phyloP scores from a whole-genome alignment of 2,888 invertebrate genomes.

The Priocnemis perturbator region DNA sequence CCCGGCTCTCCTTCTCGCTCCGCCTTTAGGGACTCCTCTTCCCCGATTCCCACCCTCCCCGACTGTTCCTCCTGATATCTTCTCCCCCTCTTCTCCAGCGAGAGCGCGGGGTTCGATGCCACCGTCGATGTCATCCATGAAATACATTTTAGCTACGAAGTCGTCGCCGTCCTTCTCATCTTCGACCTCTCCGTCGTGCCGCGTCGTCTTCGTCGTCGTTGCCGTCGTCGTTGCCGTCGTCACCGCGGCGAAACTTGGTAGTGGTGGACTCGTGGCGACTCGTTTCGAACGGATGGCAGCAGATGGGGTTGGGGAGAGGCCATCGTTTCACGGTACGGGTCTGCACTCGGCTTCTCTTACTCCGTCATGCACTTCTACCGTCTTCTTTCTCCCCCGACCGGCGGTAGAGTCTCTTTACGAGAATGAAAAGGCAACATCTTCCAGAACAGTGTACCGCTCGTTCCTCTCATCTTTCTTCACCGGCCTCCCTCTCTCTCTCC shows the following conservation, averaged over 20 bases:
- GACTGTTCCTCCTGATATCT: conserved; percentile 27
- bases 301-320: conserved; percentile 38
- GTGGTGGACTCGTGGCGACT: conserved; percentile 44
- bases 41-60: conserved; percentile 29
- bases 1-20: conserved; percentile 2
- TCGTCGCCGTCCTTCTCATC: conserved; percentile 32
- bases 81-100: conserved; percentile 19
- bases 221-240: conserved; percentile 12
- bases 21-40: conserved; percentile 29
- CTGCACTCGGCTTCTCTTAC: conserved; percentile 23
- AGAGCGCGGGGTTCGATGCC: conserved; percentile 53
- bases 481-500: conserved; percentile 20
- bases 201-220: conserved; percentile 35
- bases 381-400: too few species aligned
- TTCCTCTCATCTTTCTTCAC: conserved; percentile 25
- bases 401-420: conserved; percentile 44
- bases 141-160: conserved; percentile 58
- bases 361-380: conserved; percentile 4
- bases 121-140: conserved; percentile 51
- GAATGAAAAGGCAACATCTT: conserved; percentile 55
- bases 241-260: conserved; percentile 8
- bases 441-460: conserved; percentile 22
- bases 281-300: conserved; percentile 45
- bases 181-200: conserved; percentile 27
- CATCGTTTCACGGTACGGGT: conserved; percentile 46